phyloP scores from a whole-genome alignment of 2,797 vertebrate genomes.

The Vespertilio murinus region DNA sequence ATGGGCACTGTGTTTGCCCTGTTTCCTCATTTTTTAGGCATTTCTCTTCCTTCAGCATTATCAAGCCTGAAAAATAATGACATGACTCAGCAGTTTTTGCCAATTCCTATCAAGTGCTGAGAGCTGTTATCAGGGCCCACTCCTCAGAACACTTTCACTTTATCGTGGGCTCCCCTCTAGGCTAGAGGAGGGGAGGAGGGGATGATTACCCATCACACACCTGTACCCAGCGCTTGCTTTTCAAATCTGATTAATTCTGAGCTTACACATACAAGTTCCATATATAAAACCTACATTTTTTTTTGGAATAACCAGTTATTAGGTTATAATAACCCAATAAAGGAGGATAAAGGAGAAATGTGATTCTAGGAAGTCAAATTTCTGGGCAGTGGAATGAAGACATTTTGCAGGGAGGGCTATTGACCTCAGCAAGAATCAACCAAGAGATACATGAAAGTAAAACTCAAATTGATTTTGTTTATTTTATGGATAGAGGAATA shows the following conservation, averaged over 20 bases:
- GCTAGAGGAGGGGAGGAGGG: not conserved
- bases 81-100: not conserved
- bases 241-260: conserved; percentile 5
- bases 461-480: conserved; percentile 21
- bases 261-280: not conserved
- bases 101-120: not conserved
- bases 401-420: not conserved
- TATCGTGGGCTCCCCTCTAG: not conserved
- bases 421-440: not conserved
- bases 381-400: not conserved
- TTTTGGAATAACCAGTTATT: not conserved
- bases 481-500: not conserved
- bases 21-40: not conserved
- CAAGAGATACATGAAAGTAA: not conserved
- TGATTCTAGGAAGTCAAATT: not conserved
- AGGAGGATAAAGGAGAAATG: not conserved
- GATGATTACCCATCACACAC: not conserved
- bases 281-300: conserved; percentile 1
- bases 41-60: not conserved
- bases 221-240: not conserved
- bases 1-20: not conserved
- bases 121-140: not conserved
- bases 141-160: not conserved
- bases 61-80: conserved; percentile 50
- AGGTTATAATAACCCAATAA: not conserved